Conservation (phyloP, 2,113 vertebrate genomes). For the Typhlomys cinereus region DNA sequence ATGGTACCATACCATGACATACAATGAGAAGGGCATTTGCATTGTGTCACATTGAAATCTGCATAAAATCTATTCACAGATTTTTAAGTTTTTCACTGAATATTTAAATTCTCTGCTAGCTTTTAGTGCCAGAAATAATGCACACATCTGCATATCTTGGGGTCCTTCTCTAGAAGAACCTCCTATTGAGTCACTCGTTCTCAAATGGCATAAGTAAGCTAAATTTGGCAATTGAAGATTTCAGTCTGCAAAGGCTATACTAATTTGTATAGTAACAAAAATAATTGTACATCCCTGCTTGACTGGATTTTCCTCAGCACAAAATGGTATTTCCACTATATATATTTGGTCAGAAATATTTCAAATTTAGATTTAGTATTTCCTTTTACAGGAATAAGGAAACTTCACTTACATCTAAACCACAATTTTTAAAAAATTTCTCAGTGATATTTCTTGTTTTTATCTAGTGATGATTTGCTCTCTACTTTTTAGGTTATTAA, state of each 20-base stretch:
- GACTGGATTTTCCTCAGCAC: background rate
- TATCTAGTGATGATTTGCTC: background rate
- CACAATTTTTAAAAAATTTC: background rate
- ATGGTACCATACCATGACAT: background rate
- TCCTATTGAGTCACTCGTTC: background rate
- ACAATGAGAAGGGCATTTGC: background rate
- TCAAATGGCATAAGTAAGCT: background rate
- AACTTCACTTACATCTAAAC: background rate
- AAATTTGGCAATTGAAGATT: conserved; percentile 28
- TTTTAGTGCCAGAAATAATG: background rate
- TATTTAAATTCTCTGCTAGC: background rate
- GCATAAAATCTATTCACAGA: background rate
- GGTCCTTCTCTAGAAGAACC: background rate
- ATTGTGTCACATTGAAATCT: too few species aligned
- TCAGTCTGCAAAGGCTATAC: background rate
- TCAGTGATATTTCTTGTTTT: background rate
- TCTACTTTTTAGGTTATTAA: background rate
- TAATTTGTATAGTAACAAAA: background rate
- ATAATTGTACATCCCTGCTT: background rate
- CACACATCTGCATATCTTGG: background rate
- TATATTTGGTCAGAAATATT: background rate
- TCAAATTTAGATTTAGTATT: background rate
- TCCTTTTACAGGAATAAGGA: background rate
- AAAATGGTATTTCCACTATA: background rate
- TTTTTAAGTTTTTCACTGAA: background rate